phyloP scores from a whole-genome alignment of 2,888 invertebrate genomes.

The Hemithea aestivaria region DNA sequence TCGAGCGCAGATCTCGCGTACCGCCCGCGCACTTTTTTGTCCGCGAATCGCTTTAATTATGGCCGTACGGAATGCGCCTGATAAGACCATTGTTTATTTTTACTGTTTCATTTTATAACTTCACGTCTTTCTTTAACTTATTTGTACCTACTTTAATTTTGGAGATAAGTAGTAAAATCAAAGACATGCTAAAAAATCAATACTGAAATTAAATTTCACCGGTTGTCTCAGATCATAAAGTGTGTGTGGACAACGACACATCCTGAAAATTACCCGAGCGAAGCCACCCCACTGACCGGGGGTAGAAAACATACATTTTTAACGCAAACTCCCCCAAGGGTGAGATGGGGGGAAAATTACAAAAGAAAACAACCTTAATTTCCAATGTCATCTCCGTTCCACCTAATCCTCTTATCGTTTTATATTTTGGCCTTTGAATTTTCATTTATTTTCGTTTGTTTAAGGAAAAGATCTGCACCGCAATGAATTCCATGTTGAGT shows the following conservation, averaged over 20 bases:
- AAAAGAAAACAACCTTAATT: conserved; percentile 79
- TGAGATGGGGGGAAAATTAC: conserved; percentile 73
- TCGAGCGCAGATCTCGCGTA: conserved; percentile 48
- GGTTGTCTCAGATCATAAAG: conserved; percentile 44
- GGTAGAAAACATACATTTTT: conserved; percentile 72
- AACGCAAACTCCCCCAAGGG: conserved; percentile 62
- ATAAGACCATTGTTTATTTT: conserved; percentile 23
- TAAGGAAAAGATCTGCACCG: conserved; percentile 56
- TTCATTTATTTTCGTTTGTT: conserved; percentile 78
- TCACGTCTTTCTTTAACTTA: conserved; percentile 17
- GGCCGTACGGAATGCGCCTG: conserved; percentile 42
- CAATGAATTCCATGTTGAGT: conserved; percentile 41
- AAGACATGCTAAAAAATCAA: conserved; percentile 3
- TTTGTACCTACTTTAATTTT: too few species aligned
- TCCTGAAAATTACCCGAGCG: conserved; percentile 59
- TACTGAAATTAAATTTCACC: conserved; percentile 17
- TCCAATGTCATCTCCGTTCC: conserved; percentile 79
- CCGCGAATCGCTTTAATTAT: conserved; percentile 71
- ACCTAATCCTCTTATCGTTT: conserved; percentile 78
- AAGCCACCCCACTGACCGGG: conserved; percentile 48
- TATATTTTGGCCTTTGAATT: conserved; percentile 77
- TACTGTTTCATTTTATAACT: conserved; percentile 18
- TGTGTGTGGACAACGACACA: conserved; percentile 49
- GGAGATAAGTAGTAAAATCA: too few species aligned
- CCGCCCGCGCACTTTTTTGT: conserved; percentile 56